Evolutionary conservation across 2,888 invertebrate genomes (phyloP).

Genomic region (Sympetrum striolatum): DNA sequence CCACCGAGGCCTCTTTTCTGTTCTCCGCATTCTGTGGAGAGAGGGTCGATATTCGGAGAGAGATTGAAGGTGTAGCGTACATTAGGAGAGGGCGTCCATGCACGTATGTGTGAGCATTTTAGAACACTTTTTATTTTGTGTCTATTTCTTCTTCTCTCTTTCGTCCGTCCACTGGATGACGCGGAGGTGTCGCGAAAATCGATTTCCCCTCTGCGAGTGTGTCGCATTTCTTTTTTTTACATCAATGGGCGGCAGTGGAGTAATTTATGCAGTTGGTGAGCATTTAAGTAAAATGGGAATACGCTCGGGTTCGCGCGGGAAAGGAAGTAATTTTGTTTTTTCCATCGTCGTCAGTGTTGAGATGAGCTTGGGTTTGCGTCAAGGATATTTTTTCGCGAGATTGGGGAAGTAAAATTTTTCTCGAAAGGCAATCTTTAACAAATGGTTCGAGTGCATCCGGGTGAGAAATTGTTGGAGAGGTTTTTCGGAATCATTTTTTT

Average conservation of each 20-base stretch:
- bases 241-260: not conserved
- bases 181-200: no score
- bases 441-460: slow-evolving; percentile 15
- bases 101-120: not conserved
- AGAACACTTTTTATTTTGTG: not conserved
- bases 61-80: not conserved
- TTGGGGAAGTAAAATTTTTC: not conserved
- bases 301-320: not conserved
- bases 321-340: not conserved
- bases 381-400: not conserved
- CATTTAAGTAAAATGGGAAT: not conserved
- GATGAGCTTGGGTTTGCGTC: not conserved
- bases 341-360: not conserved
- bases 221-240: not conserved
- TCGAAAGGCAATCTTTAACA: not conserved
- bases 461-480: slow-evolving; percentile 30
- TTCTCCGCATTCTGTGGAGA: not conserved
- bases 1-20: not conserved
- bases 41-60: slow-evolving; percentile 17
- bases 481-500: not conserved
- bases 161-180: not conserved
- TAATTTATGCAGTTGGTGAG: not conserved
- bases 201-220: not conserved
- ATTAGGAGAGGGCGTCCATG: not conserved
- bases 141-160: not conserved